These are phyloP conservation scores for Sphaerodactylus townsendi DNA, from an alignment of 2,113 vertebrate genomes.

Conservation along the genomic window DNA sequence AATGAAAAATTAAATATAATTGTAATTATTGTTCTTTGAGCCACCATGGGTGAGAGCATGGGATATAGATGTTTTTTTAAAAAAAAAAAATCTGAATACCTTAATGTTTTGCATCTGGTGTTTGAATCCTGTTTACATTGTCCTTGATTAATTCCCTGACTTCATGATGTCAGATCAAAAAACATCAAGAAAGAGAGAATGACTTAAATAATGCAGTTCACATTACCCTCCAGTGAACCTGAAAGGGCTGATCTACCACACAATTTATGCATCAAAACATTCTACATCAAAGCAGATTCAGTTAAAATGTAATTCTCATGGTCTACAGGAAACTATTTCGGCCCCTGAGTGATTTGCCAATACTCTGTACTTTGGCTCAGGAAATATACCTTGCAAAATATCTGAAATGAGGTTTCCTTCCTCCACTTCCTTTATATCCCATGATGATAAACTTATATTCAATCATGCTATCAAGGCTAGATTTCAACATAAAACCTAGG, in stretches of 20 bases:
- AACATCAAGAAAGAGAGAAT: background rate
- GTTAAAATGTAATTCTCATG: background rate
- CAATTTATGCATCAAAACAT: background rate
- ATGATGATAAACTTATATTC: too few relatives aligned
- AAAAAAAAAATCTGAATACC: background rate
- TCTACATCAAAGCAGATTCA: background rate
- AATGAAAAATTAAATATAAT: too few relatives aligned
- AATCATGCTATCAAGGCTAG: too few relatives aligned
- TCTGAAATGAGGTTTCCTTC: background rate
- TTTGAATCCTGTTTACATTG: background rate
- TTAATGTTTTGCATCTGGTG: background rate
- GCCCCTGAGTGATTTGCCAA: too few relatives aligned
- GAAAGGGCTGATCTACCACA: background rate
- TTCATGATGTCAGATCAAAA: background rate
- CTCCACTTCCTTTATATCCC: too few relatives aligned
- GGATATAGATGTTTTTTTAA: too few relatives aligned
- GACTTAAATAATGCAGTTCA: background rate
- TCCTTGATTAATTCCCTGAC: background rate
- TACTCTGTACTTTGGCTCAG: background rate
- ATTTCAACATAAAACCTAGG: too few relatives aligned
- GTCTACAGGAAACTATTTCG: too few relatives aligned
- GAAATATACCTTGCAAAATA: background rate
- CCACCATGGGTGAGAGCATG: too few relatives aligned
- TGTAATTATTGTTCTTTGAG: too few relatives aligned
- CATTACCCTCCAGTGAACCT: background rate